Conservation (phyloP, 37 sponge, comb jelly and placozoan species). For the Axinella damicornis region DNA sequence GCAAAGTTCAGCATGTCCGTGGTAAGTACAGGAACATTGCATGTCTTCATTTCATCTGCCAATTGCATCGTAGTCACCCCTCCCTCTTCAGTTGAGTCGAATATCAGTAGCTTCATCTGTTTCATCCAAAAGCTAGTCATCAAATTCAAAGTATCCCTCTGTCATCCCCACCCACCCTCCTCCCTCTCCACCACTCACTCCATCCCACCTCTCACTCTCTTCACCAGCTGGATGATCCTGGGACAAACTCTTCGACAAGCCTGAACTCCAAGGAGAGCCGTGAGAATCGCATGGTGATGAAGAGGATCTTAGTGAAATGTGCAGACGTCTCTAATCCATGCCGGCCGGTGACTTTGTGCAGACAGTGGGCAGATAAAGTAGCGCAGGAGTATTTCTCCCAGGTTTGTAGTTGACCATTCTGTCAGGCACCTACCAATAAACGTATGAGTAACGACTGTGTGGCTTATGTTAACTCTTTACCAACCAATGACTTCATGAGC, state of each 20-base stretch:
- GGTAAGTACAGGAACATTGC: no score
- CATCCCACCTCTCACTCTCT: background rate
- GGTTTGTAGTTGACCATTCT: conserved; percentile 49
- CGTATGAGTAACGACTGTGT: no score
- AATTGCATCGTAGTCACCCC: no score
- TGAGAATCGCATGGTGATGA: conserved; percentile 51
- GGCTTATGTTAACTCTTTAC: background rate
- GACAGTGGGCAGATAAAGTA: conserved; percentile 82
- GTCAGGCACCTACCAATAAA: no score
- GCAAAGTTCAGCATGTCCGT: conserved; percentile 70
- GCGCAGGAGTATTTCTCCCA: conserved; percentile 87
- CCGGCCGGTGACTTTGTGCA: conserved; percentile 67
- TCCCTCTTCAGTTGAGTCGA: no score
- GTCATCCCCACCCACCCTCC: background rate
- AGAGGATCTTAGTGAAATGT: conserved; percentile 86
- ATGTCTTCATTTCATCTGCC: no score
- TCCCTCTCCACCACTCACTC: no score
- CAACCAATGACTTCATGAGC: no score
- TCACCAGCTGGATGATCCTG: conserved; percentile 34
- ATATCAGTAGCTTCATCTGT: no score
- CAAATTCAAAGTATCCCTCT: no score
- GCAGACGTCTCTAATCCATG: conserved; percentile 91
- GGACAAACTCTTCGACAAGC: conserved; percentile 8
- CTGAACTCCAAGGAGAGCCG: conserved; percentile 46
- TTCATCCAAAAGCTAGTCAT: no score